phyloP scores from a whole-genome alignment of 2,888 invertebrate genomes.

The Temnothorax ravouxi region DNA sequence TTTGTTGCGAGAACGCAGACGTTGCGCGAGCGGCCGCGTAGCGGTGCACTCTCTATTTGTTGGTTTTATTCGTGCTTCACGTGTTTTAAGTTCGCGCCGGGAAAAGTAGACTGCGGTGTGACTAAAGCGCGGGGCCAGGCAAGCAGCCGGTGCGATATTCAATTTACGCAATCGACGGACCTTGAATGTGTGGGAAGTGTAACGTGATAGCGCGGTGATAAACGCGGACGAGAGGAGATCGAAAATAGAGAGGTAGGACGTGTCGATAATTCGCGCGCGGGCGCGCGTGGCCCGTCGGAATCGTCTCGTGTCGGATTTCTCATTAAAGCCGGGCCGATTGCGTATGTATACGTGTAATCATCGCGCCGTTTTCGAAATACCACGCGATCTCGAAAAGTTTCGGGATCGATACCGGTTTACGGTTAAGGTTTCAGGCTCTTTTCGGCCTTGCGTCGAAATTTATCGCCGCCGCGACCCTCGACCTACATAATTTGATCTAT shows the following conservation, averaged over 20 bases:
- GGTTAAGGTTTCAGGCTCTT: conserved; percentile 6
- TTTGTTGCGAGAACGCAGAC: background rate
- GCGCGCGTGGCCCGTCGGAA: background rate
- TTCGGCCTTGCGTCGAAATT: conserved; percentile 45
- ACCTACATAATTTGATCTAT: background rate
- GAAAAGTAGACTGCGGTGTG: background rate
- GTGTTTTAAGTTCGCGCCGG: background rate
- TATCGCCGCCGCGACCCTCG: conserved; percentile 31
- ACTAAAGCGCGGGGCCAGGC: conserved; percentile 1
- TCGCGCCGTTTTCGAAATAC: conserved; percentile 8
- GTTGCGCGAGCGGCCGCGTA: background rate
- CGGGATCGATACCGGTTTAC: conserved; percentile 45
- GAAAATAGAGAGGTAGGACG: background rate
- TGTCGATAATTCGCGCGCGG: background rate
- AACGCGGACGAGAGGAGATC: conserved; percentile 7
- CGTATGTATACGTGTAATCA: background rate
- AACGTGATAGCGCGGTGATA: conserved; percentile 33
- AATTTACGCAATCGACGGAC: conserved; percentile 26
- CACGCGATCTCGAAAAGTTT: background rate
- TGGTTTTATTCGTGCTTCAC: background rate
- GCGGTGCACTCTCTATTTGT: no score
- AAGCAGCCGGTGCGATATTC: background rate
- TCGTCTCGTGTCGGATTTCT: background rate
- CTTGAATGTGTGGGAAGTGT: conserved; percentile 12
- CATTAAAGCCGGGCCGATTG: conserved; percentile 1